phyloP scores from a whole-genome alignment of 2,797 vertebrate genomes.

The Mallotus villosus region DNA sequence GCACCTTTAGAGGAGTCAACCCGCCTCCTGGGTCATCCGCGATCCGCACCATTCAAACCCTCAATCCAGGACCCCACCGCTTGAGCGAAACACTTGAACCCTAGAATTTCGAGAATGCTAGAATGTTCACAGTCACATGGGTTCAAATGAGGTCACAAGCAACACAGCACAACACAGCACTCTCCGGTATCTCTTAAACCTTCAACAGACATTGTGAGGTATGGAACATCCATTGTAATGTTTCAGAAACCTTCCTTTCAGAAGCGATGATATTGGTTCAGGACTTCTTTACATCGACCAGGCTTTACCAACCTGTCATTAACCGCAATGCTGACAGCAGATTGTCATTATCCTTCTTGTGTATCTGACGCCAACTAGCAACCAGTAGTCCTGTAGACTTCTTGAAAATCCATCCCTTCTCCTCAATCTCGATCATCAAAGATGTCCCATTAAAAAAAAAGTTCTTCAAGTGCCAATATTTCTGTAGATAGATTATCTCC shows the following conservation, averaged over 20 bases:
- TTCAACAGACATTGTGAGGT: not conserved
- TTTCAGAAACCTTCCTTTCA: too few species aligned
- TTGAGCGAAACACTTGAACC: not conserved
- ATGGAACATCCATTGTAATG: not conserved
- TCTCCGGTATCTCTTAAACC: not conserved
- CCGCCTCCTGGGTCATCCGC: constrained; percentile 58
- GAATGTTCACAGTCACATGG: not conserved
- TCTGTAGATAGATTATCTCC: not conserved
- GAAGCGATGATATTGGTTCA: too few species aligned
- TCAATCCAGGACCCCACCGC: constrained; percentile 12
- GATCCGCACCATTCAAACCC: constrained; percentile 76
- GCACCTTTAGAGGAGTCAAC: constrained; percentile 53
- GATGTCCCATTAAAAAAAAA: constrained; percentile 23
- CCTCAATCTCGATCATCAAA: not conserved
- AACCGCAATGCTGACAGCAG: not conserved
- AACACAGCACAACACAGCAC: not conserved
- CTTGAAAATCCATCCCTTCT: not conserved
- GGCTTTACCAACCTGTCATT: not conserved
- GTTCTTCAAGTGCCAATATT: constrained; percentile 20
- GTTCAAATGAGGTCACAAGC: not conserved
- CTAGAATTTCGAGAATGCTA: not conserved
- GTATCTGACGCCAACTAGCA: not conserved
- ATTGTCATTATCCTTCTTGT: constrained; percentile 4
- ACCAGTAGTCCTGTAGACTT: not conserved
- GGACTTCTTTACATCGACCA: too few species aligned